Evolutionary conservation across 1,140 invertebrate genomes (phyloP).

Genomic region (Neuroterus valhalla): DNA sequence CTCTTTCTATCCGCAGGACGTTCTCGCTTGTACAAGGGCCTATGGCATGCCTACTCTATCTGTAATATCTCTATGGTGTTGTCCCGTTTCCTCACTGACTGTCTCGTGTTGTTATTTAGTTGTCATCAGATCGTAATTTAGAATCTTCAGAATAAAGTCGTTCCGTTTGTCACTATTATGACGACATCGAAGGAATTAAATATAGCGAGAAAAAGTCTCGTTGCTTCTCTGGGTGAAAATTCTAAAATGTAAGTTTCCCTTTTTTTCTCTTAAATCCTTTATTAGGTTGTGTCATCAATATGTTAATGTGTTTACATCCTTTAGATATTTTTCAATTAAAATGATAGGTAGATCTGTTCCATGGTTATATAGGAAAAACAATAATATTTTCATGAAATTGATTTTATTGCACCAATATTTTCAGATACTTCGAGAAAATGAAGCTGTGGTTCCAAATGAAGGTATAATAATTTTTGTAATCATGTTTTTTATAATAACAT

Average conservation of each 20-base stretch:
- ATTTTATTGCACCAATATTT: slow-evolving; percentile 42
- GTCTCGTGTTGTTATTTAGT: too few relatives aligned
- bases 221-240: slow-evolving; percentile 80
- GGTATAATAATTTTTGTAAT: slow-evolving; percentile 59
- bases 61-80: too few relatives aligned
- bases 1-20: too few relatives aligned
- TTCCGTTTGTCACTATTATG: slow-evolving; percentile 48
- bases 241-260: slow-evolving; percentile 71
- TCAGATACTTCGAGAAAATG: slow-evolving; percentile 81
- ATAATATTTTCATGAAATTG: slow-evolving; percentile 33
- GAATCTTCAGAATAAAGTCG: too few relatives aligned
- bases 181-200: slow-evolving; percentile 71
- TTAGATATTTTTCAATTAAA: too few relatives aligned
- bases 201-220: slow-evolving; percentile 78
- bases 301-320: too few relatives aligned
- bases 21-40: too few relatives aligned
- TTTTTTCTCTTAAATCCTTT: slow-evolving; percentile 7
- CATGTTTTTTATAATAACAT: slow-evolving; percentile 22
- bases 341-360: too few relatives aligned
- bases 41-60: too few relatives aligned
- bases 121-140: too few relatives aligned
- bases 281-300: slow-evolving; percentile 37
- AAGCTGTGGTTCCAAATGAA: slow-evolving; percentile 85
- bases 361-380: too few relatives aligned
- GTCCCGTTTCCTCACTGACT: too few relatives aligned